Percentiles rank a stretch among this genome's conserved stretches.
phyloP scores from a whole-genome alignment of 92 coral and sea anemone genomes.

The Parazoanthus darwini region DNA sequence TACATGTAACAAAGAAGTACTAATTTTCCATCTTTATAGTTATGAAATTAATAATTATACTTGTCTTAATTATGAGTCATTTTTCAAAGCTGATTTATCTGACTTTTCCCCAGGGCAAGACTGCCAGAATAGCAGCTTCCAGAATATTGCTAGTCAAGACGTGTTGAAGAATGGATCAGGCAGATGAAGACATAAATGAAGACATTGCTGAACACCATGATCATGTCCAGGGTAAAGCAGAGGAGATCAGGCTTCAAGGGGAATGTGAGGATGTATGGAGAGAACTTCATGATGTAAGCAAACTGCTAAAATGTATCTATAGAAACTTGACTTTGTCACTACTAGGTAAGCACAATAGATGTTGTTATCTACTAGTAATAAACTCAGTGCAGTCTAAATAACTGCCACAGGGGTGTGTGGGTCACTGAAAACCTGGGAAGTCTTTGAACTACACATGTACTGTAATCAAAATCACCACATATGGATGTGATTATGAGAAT shows the following conservation, averaged over 20 bases:
- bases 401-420: not conserved
- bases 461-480: too few relatives aligned
- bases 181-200: not conserved
- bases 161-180: constrained; percentile 12
- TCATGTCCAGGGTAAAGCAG: not conserved
- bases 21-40: too few relatives aligned
- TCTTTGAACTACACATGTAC: too few relatives aligned
- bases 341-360: not conserved
- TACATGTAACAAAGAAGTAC: too few relatives aligned
- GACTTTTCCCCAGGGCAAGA: not conserved
- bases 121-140: not conserved
- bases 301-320: not conserved
- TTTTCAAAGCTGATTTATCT: not conserved
- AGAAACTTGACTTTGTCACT: not conserved
- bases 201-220: not conserved
- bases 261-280: constrained; percentile 65
- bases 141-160: not conserved
- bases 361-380: not conserved
- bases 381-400: not conserved
- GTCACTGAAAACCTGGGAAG: too few relatives aligned
- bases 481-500: too few relatives aligned
- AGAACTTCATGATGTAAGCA: constrained; percentile 51
- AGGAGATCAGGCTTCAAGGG: constrained; percentile 32
- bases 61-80: too few relatives aligned
- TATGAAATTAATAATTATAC: too few relatives aligned